A percentile compares a stretch with the other conserved stretches of the same genome.
phyloP scores from a whole-genome alignment of 1,140 invertebrate genomes.

The Hycleus cichorii region DNA sequence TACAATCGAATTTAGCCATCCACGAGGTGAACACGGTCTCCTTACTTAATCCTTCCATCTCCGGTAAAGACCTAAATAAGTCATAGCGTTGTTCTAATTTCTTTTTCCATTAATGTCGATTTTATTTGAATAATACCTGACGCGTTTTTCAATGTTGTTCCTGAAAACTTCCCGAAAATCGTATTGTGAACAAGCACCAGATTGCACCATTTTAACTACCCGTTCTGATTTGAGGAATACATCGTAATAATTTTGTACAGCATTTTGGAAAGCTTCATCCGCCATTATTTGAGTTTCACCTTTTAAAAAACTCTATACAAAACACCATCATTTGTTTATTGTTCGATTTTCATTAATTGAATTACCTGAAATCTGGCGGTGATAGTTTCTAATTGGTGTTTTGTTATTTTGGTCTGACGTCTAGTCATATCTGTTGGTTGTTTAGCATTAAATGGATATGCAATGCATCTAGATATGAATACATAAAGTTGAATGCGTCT shows the following conservation, averaged over 20 bases:
- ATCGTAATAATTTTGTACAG: conserved; percentile 95
- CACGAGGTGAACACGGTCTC: conserved; percentile 98
- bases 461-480: conserved; percentile 95
- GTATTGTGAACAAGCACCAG: conserved; percentile 94
- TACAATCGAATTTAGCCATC: conserved; percentile 99
- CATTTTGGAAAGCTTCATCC: conserved; percentile 98
- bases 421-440: conserved; percentile 96
- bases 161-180: conserved; percentile 98
- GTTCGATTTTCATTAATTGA: too few species aligned
- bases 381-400: conserved; percentile 92
- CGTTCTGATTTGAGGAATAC: conserved; percentile 96
- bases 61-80: conserved; percentile 75
- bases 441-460: conserved; percentile 99
- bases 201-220: conserved; percentile 90
- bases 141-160: conserved; percentile 95
- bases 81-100: conserved; percentile 1
- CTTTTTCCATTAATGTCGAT: not conserved
- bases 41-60: conserved; percentile 98
- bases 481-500: conserved; percentile 93
- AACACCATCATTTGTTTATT: not conserved
- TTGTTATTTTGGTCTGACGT: conserved; percentile 87
- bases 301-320: conserved; percentile 71
- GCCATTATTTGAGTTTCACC: conserved; percentile 97
- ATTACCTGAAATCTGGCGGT: conserved; percentile 88
- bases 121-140: conserved; percentile 53